These are phyloP conservation scores for Henricia sp. DNA, from an alignment of 53 echinoderm and acorn worm genomes.

Conservation along the genomic window DNA sequence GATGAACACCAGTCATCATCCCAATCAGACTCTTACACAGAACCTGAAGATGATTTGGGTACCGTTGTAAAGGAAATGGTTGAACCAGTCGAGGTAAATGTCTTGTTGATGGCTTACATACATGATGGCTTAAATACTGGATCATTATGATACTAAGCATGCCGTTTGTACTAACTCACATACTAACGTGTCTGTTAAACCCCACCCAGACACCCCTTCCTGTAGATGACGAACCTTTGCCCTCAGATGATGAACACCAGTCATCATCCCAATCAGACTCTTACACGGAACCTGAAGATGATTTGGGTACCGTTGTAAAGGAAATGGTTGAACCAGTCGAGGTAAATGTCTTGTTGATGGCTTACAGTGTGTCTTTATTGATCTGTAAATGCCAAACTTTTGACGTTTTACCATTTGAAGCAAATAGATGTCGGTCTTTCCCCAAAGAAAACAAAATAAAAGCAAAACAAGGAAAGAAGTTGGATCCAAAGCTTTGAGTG, in stretches of 20 bases:
- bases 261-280: not conserved
- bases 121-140: too few species aligned
- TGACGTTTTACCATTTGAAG: too few species aligned
- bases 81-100: constrained; percentile 12
- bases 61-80: not conserved
- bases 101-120: not conserved
- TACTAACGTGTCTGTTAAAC: not conserved
- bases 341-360: not conserved
- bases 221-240: constrained; percentile 1
- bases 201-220: not conserved
- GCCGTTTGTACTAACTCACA: not conserved
- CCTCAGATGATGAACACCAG: not conserved
- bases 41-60: constrained; percentile 24
- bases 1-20: not conserved
- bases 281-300: constrained; percentile 2
- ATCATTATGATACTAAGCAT: too few species aligned
- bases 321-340: constrained; percentile 1
- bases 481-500: too few species aligned
- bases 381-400: too few species aligned
- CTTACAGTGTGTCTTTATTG: too few species aligned
- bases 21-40: not conserved
- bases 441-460: too few species aligned
- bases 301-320: constrained; percentile 9
- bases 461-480: too few species aligned
- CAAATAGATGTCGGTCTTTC: too few species aligned